These are phyloP conservation scores for Tetrapedia diversipes DNA, from an alignment of 2,888 invertebrate species.

Conservation along the genomic window DNA sequence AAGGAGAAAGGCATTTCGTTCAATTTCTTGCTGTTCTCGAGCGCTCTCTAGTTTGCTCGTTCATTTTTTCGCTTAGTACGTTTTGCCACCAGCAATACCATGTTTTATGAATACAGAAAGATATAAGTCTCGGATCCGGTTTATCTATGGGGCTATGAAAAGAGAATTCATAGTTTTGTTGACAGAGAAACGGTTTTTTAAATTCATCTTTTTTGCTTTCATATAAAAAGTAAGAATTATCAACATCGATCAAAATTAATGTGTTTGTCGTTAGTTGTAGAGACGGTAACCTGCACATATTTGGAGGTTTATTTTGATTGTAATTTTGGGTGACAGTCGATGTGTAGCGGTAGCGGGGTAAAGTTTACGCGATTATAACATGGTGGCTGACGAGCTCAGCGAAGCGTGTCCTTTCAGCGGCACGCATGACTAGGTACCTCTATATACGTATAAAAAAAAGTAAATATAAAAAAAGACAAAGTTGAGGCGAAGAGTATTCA, in stretches of 20 bases:
- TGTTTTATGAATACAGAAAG: conserved; percentile 8
- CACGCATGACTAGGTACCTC: conserved; percentile 60
- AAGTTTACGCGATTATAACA: conserved; percentile 8
- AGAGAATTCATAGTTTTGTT: neutral
- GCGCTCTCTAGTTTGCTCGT: conserved; percentile 74
- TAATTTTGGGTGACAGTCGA: neutral
- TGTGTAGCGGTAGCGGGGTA: neutral
- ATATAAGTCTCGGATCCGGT: neutral
- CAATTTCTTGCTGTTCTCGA: conserved; percentile 76
- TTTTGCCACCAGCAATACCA: conserved; percentile 67
- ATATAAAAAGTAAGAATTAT: too few relatives aligned
- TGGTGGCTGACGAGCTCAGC: conserved; percentile 72
- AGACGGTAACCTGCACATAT: too few relatives aligned
- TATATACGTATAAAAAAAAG: conserved; percentile 46
- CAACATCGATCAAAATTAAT: too few relatives aligned
- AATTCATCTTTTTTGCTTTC: neutral
- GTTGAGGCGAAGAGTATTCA: conserved; percentile 76
- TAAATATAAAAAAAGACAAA: conserved; percentile 62
- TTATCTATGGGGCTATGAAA: neutral
- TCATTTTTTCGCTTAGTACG: conserved; percentile 72
- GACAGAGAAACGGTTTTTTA: neutral
- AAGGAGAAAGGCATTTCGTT: conserved; percentile 77
- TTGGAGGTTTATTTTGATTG: neutral
- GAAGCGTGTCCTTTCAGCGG: conserved; percentile 56
- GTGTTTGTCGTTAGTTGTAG: neutral